Evolutionary conservation across 1,140 invertebrate genomes (phyloP).

Genomic region (Chironomus tepperi): DNA sequence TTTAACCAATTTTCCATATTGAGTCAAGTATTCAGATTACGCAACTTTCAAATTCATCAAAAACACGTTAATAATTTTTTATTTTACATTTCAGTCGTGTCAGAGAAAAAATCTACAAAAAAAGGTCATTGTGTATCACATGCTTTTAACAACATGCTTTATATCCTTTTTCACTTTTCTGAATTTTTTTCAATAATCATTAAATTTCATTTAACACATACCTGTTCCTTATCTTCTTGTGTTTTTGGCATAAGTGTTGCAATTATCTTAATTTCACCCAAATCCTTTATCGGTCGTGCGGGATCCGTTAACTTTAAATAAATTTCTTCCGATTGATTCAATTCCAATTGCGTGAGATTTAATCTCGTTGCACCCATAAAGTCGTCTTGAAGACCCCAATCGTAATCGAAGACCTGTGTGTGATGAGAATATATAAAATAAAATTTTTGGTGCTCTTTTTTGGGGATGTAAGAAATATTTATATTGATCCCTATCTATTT

Average conservation of each 20-base stretch:
- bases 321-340: slow-evolving; percentile 72
- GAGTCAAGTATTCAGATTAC: too few relatives aligned
- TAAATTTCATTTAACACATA: slow-evolving; percentile 45
- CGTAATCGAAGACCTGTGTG: slow-evolving; percentile 88
- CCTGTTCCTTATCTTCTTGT: slow-evolving; percentile 90
- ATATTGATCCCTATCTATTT: too few relatives aligned
- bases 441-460: too few relatives aligned
- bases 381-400: slow-evolving; percentile 95
- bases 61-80: too few relatives aligned
- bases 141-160: slow-evolving; percentile 12
- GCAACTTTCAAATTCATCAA: too few relatives aligned
- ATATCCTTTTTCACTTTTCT: not conserved
- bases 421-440: too few relatives aligned
- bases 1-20: too few relatives aligned
- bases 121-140: not conserved
- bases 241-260: slow-evolving; percentile 78
- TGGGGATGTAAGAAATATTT: too few relatives aligned
- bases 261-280: slow-evolving; percentile 76
- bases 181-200: not conserved
- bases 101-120: slow-evolving; percentile 3
- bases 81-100: not conserved
- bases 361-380: slow-evolving; percentile 89
- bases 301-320: slow-evolving; percentile 66
- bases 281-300: slow-evolving; percentile 49
- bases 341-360: slow-evolving; percentile 74